Evolutionary conservation across 2,888 invertebrate genomes (phyloP).

Genomic region (Eustalomyia histrio): DNA sequence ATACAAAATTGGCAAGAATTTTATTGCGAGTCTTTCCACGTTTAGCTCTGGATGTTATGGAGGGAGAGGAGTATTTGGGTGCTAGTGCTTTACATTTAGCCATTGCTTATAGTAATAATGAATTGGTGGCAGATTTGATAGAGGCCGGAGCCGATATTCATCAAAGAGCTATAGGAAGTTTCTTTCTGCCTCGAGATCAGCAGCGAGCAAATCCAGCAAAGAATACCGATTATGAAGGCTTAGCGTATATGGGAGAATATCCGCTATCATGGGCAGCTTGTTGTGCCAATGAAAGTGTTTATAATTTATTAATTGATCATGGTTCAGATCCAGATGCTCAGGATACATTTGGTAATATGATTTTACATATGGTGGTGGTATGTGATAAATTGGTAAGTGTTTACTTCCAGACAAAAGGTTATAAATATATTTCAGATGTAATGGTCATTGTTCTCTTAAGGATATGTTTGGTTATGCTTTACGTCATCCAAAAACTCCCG

Average conservation of each 20-base stretch:
- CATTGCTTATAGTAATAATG: slow-evolving; percentile 97
- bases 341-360: slow-evolving; percentile 98
- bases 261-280: slow-evolving; percentile 99
- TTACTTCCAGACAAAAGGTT: not conserved
- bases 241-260: slow-evolving; percentile 98
- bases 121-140: slow-evolving; percentile 94
- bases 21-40: slow-evolving; percentile 95
- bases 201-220: slow-evolving; percentile 88
- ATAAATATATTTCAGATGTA: not conserved
- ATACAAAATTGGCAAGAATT: slow-evolving; percentile 88
- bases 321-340: slow-evolving; percentile 97
- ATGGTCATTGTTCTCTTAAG: slow-evolving; percentile 79
- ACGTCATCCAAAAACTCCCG: slow-evolving; percentile 94
- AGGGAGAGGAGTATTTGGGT: slow-evolving; percentile 97
- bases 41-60: slow-evolving; percentile 94
- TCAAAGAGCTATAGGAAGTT: slow-evolving; percentile 96
- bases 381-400: slow-evolving; percentile 93
- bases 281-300: slow-evolving; percentile 97
- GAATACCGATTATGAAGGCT: slow-evolving; percentile 95
- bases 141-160: slow-evolving; percentile 95
- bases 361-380: slow-evolving; percentile 99
- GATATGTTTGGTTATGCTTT: slow-evolving; percentile 99
- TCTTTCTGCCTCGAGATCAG: slow-evolving; percentile 97
- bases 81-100: slow-evolving; percentile 97
- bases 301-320: slow-evolving; percentile 94